Evolutionary conservation across 1,140 invertebrate genomes (phyloP).

Genomic region (Kradibia gibbosae): DNA sequence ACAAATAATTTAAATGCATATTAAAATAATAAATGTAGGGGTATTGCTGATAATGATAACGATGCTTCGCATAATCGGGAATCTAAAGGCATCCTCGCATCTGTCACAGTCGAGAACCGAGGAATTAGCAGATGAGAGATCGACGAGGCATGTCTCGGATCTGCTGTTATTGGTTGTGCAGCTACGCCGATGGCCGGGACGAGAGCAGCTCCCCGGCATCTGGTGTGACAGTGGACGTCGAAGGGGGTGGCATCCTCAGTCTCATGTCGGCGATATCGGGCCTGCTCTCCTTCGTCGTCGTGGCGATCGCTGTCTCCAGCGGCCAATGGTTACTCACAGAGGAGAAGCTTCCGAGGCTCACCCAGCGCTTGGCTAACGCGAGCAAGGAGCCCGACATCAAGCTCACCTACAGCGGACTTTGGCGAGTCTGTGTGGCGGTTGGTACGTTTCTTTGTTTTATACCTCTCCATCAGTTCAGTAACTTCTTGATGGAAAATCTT

Average conservation of each 20-base stretch:
- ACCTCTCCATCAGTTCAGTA: too few species aligned
- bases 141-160: constrained; percentile 63
- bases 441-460: constrained; percentile 62
- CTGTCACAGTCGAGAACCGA: neutral
- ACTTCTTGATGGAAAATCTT: too few species aligned
- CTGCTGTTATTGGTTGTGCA: constrained; percentile 60
- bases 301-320: constrained; percentile 74
- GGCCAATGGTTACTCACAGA: constrained; percentile 76
- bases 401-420: constrained; percentile 68
- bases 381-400: constrained; percentile 64
- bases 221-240: neutral
- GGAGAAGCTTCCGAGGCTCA: constrained; percentile 72
- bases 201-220: constrained; percentile 15
- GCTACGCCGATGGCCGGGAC: constrained; percentile 50
- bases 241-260: constrained; percentile 55
- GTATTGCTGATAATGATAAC: too few species aligned
- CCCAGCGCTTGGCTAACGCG: neutral
- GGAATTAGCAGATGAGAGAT: neutral
- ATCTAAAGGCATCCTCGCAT: neutral
- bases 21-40: too few species aligned
- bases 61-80: too few species aligned
- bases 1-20: too few species aligned
- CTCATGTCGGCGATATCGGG: constrained; percentile 69
- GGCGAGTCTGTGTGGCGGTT: constrained; percentile 67
- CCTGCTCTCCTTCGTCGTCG: constrained; percentile 73